Conservation (phyloP, 2,888 invertebrate species). For the Sycophila texana region DNA sequence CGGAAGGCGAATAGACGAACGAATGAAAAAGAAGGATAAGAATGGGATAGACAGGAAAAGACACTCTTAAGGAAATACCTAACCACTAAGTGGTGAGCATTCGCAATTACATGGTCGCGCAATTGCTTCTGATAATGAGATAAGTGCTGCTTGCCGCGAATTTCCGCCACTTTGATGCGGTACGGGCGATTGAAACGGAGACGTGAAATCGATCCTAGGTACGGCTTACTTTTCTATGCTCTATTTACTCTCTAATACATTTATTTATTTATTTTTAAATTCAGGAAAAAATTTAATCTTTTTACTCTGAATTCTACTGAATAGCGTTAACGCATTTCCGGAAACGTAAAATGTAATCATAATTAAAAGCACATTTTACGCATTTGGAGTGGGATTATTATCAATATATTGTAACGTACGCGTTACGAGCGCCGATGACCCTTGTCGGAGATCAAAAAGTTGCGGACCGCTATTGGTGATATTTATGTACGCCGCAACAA, state of each 20-base stretch:
- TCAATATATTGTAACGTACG: too few species aligned
- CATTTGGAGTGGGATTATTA: neutral
- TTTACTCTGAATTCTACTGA: too few species aligned
- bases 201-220: too few species aligned
- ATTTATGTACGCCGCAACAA: too few species aligned
- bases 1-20: neutral
- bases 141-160: constrained; percentile 48
- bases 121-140: constrained; percentile 57
- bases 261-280: neutral
- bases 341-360: too few species aligned
- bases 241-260: neutral
- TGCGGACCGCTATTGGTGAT: too few species aligned
- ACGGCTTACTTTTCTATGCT: neutral
- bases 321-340: too few species aligned
- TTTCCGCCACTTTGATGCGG: constrained; percentile 12
- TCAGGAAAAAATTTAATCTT: neutral
- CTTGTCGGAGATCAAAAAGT: too few species aligned
- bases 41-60: neutral
- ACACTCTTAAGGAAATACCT: constrained; percentile 12
- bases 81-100: constrained; percentile 12
- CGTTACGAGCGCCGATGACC: too few species aligned
- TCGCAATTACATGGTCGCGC: constrained; percentile 41
- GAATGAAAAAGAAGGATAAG: neutral
- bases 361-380: too few species aligned
- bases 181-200: constrained; percentile 23